A percentile compares a stretch with the other conserved stretches of the same genome.
Conservation (phyloP, 2,797 vertebrate genomes). For the Sciurus carolinensis region DNA sequence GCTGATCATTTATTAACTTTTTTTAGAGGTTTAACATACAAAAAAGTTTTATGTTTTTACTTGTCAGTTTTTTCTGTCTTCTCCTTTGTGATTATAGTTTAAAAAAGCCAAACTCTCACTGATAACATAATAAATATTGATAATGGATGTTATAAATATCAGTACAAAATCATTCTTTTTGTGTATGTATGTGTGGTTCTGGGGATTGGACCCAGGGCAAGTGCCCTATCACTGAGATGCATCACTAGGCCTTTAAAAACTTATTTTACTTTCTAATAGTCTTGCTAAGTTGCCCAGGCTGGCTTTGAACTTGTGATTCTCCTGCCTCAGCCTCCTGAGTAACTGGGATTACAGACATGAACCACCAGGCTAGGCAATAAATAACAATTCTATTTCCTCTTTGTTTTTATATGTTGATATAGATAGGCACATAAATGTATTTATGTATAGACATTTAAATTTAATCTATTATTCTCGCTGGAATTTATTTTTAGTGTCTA, state of each 20-base stretch:
- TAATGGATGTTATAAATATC: neutral
- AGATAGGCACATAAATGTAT: neutral
- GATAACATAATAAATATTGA: slow-evolving; percentile 5
- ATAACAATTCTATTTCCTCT: slow-evolving; percentile 34
- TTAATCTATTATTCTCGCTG: slow-evolving; percentile 4
- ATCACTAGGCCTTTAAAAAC: too few relatives aligned
- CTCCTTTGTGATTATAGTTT: slow-evolving; percentile 22
- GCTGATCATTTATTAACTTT: neutral
- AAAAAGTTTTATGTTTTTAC: slow-evolving; percentile 18
- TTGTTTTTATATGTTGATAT: slow-evolving; percentile 35
- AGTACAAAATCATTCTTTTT: neutral
- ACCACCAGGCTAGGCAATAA: too few relatives aligned
- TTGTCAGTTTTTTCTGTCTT: neutral
- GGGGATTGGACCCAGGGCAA: too few relatives aligned
- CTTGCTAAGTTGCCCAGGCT: too few relatives aligned
- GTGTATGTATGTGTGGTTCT: too few relatives aligned
- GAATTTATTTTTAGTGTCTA: slow-evolving; percentile 17
- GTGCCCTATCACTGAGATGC: too few relatives aligned
- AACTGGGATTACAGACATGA: too few relatives aligned
- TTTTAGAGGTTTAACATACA: neutral
- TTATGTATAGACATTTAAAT: slow-evolving; percentile 15
- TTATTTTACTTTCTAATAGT: too few relatives aligned
- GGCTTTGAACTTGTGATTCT: too few relatives aligned
- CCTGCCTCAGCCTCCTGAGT: too few relatives aligned
- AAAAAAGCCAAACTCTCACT: slow-evolving; percentile 22